A percentile compares a stretch with the other conserved stretches of the same genome.
Evolutionary conservation across 2,888 invertebrate species (phyloP).

Genomic region (Tortricodes alternella): DNA sequence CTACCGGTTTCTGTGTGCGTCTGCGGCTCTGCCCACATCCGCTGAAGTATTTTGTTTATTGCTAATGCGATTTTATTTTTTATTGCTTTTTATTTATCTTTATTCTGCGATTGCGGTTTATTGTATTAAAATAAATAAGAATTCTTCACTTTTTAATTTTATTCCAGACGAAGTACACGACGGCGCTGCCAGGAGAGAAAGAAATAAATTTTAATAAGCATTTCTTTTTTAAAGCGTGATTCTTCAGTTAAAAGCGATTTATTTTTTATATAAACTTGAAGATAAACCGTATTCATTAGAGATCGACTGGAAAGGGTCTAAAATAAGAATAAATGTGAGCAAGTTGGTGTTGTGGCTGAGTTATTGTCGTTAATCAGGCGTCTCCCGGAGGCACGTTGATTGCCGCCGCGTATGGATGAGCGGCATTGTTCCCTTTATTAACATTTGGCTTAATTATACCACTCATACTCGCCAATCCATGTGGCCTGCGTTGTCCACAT

Average conservation of each 20-base stretch:
- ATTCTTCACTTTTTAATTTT: constrained; percentile 83
- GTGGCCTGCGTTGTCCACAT: constrained; percentile 17
- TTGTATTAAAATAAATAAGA: constrained; percentile 84
- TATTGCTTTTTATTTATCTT: constrained; percentile 83
- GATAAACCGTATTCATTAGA: constrained; percentile 83
- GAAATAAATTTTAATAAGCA: constrained; percentile 83
- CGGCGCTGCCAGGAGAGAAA: constrained; percentile 78
- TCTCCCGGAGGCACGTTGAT: constrained; percentile 69
- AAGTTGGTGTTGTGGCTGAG: constrained; percentile 76
- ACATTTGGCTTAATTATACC: constrained; percentile 61
- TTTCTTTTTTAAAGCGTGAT: constrained; percentile 83
- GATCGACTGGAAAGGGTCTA: constrained; percentile 79
- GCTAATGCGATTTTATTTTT: constrained; percentile 83
- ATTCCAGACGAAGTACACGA: constrained; percentile 79
- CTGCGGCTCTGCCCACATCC: constrained; percentile 79
- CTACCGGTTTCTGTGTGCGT: constrained; percentile 63
- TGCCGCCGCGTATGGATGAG: constrained; percentile 51
- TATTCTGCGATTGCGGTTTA: constrained; percentile 83
- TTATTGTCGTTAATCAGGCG: constrained; percentile 79
- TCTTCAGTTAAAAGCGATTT: constrained; percentile 82
- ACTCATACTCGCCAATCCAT: constrained; percentile 42
- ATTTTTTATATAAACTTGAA: constrained; percentile 81
- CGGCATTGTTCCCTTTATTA: constrained; percentile 66
- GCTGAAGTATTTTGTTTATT: constrained; percentile 83
- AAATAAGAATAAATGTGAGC: constrained; percentile 77